Base-by-base conservation (phyloP, 2,888 invertebrate species). In the Drosophila yooni region DNA sequence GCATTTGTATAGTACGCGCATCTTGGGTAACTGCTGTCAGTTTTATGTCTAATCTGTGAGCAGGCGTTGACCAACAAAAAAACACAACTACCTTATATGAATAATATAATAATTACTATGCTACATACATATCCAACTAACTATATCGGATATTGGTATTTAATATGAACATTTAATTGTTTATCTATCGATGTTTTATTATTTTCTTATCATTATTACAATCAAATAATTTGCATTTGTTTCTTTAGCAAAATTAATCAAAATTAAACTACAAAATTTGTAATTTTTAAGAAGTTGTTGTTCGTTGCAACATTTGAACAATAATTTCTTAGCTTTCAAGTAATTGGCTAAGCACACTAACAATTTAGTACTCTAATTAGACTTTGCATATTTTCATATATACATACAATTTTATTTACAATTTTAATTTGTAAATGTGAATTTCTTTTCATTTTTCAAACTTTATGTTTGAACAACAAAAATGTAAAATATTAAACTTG, bases 81-180 rank as follows among this genome's bases (percentile, higher is more conserved):
- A 43, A 77, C 59, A 71, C 76, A 66, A 33, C 15, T 53, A 68
- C 25, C 34, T 43, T 40, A 69, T 72, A 76, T 71, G 52, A 76
- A 65, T 66, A 65, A 59, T 52, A 59, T 52, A 74, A 56, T 66
- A 31, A 78, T 69, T 58, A 67, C 40, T 76, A 79, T 66, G 58
- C 65, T 71, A 73, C 72, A 79, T 81, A 82, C 53, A 80, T 80
- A 74, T 63, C 46, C 60, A 56, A 74, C 52, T 82, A 75, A 74
- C 51, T 83, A 76, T 84, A 83, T 78, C 76, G 75, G 70, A 88
- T 83, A 90, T 87, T 87, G 82, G 83, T 74, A 89, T 77, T 79
- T 69, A 72, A 67, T 70, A 84, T 70, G 78, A 73, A 64, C 56
- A 66, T 74, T 74, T 60, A 80, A 74, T 73, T 85, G 82, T 84